Conservation (phyloP, 2,113 vertebrate genomes). For the Albula goreensis region DNA sequence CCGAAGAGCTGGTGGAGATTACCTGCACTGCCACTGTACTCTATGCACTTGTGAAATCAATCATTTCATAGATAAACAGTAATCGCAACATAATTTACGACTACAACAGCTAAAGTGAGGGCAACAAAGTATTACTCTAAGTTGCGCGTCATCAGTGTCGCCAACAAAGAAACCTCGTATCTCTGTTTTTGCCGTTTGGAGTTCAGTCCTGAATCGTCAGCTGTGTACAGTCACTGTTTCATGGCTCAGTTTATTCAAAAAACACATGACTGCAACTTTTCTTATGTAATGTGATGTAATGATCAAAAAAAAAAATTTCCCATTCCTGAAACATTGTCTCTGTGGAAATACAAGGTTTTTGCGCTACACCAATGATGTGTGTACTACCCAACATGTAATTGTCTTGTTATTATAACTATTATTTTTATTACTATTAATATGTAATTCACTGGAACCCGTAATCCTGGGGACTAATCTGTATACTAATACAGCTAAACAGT, state of each 20-base stretch:
- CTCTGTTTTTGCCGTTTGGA: no score
- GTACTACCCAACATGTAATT: background rate
- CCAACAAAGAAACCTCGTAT: no score
- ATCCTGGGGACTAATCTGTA: background rate
- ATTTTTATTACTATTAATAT: background rate
- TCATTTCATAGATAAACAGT: background rate
- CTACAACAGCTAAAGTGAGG: background rate
- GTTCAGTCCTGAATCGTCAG: no score
- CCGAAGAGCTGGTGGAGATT: background rate
- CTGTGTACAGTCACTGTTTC: no score
- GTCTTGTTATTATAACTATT: no score
- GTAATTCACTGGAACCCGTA: background rate
- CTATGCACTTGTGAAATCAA: background rate
- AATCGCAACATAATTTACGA: background rate
- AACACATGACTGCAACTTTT: no score
- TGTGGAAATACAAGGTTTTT: no score
- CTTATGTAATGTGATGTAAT: no score
- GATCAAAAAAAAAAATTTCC: no score
- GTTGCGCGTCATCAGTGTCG: background rate
- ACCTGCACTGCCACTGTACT: background rate
- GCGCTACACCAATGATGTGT: background rate
- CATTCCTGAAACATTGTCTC: no score
- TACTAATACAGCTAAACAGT: background rate
- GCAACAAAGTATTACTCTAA: background rate
- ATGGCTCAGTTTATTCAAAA: no score